Evolutionary conservation across 2,888 invertebrate genomes (phyloP).

Genomic region (Nemotelus pantherinus): DNA sequence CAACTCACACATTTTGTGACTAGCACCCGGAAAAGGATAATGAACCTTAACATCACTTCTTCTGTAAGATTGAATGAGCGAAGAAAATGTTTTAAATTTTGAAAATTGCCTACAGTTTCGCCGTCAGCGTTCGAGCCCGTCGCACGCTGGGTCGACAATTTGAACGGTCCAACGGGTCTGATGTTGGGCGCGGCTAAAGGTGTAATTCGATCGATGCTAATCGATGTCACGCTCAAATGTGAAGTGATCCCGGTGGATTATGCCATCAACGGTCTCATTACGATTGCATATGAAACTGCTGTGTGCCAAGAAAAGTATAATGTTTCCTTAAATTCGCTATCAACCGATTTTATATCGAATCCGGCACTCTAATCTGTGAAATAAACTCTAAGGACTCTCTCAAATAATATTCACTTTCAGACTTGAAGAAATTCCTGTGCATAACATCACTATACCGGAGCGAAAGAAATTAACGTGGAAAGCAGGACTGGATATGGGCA

Average conservation of each 20-base stretch:
- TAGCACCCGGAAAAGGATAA: too few relatives aligned
- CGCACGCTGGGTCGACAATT: conserved; percentile 93
- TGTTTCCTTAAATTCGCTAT: not conserved
- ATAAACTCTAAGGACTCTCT: too few relatives aligned
- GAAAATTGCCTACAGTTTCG: conserved; percentile 69
- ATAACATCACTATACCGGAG: conserved; percentile 89
- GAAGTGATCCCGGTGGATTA: conserved; percentile 84
- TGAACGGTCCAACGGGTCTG: conserved; percentile 89
- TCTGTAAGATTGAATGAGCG: too few relatives aligned
- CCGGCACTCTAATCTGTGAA: too few relatives aligned
- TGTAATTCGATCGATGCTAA: conserved; percentile 88
- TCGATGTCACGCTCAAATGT: conserved; percentile 76
- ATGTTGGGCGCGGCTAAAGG: conserved; percentile 88
- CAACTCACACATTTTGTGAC: too few relatives aligned
- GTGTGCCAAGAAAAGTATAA: conserved; percentile 66
- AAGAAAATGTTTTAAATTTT: too few relatives aligned
- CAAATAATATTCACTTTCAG: conserved; percentile 61
- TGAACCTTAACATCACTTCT: too few relatives aligned
- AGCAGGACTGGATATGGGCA: conserved; percentile 80
- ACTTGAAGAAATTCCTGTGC: conserved; percentile 78
- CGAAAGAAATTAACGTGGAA: conserved; percentile 87
- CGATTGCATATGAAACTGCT: conserved; percentile 75
- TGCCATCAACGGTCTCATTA: conserved; percentile 84
- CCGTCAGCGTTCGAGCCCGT: conserved; percentile 81
- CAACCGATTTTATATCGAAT: conserved; percentile 44